These are phyloP conservation scores for Chondrosia reniformis DNA, from an alignment of 37 sponge, comb jelly and placozoan species.

Conservation along the genomic window DNA sequence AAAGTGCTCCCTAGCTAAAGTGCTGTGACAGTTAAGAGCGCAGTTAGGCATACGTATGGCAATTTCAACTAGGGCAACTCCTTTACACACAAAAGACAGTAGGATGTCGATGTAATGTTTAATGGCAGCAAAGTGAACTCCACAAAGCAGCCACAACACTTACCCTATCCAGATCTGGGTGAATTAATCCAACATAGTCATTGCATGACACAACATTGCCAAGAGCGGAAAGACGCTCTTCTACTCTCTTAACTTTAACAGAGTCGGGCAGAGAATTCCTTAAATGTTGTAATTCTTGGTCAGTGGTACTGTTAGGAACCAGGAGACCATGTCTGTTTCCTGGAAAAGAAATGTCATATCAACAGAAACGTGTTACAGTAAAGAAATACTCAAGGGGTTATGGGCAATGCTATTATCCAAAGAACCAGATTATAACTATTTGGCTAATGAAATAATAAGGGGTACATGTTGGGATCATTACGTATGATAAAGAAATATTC, in stretches of 20 bases:
- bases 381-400: too few relatives aligned
- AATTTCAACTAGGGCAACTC: too few relatives aligned
- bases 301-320: conserved; percentile 90
- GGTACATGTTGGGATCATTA: too few relatives aligned
- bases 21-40: background rate
- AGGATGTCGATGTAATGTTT: background rate
- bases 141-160: conserved; percentile 1
- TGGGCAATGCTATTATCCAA: too few relatives aligned
- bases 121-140: background rate
- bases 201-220: conserved; percentile 98
- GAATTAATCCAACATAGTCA: conserved; percentile 96
- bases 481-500: too few relatives aligned
- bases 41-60: too few relatives aligned
- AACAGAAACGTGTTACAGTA: too few relatives aligned
- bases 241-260: conserved; percentile 92
- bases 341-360: conserved; percentile 27
- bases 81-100: background rate
- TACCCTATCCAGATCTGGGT: conserved; percentile 97
- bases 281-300: conserved; percentile 95
- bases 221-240: conserved; percentile 95
- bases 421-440: too few relatives aligned
- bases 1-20: background rate
- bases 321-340: conserved; percentile 96
- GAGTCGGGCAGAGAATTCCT: conserved; percentile 91
- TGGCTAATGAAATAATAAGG: too few relatives aligned